A percentile compares a stretch with the other conserved stretches of the same genome.
These are phyloP conservation scores for Percina caprodes DNA, from an alignment of 2,113 vertebrate genomes.

Conservation along the genomic window DNA sequence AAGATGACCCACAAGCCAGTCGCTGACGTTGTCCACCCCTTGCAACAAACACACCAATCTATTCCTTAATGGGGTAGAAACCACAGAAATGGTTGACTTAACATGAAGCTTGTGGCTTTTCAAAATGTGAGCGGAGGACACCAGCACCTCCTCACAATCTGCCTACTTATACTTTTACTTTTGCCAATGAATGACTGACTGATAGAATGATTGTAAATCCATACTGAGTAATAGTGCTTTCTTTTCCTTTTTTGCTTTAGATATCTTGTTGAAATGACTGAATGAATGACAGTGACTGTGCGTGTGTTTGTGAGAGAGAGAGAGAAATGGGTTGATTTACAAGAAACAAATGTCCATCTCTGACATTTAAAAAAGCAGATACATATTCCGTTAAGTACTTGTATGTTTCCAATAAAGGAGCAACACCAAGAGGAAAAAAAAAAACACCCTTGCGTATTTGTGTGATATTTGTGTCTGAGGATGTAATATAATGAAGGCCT, in stretches of 20 bases:
- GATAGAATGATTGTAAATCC: conserved; percentile 74
- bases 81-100: conserved; percentile 25
- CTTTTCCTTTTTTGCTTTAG: conserved; percentile 41
- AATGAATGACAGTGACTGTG: conserved; percentile 42
- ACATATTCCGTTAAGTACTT: conserved; percentile 71
- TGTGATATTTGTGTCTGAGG: background rate
- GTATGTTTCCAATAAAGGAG: conserved; percentile 82
- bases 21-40: background rate
- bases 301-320: conserved; percentile 10
- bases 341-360: conserved; percentile 55
- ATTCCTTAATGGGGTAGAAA: conserved; percentile 23
- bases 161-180: conserved; percentile 66
- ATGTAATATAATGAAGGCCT: conserved; percentile 2
- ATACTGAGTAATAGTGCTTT: conserved; percentile 28
- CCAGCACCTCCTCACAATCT: conserved; percentile 62
- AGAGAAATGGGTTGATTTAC: conserved; percentile 34
- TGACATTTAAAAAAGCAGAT: conserved; percentile 75
- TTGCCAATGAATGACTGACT: conserved; percentile 76
- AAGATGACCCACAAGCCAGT: conserved; percentile 29
- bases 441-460: background rate
- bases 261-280: conserved; percentile 48
- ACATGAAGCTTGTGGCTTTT: conserved; percentile 63
- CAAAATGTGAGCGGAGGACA: conserved; percentile 63
- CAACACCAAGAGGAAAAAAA: conserved; percentile 55
- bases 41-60: background rate